phyloP scores from a whole-genome alignment of 1,140 invertebrate genomes.

The Penaeus indicus region DNA sequence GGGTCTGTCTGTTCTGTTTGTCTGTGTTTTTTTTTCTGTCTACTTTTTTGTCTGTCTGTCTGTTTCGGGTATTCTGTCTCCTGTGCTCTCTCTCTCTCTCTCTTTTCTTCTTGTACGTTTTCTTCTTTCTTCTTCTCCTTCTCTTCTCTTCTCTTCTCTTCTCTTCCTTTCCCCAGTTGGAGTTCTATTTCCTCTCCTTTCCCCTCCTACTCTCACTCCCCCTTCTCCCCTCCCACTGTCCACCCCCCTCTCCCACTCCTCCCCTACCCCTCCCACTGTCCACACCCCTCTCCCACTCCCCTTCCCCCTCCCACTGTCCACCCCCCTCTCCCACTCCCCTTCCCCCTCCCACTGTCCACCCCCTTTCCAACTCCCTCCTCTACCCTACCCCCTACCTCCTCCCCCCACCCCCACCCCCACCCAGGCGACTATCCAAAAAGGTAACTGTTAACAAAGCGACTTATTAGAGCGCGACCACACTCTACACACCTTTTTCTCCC shows the following conservation, averaged over 20 bases:
- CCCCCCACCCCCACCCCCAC: no score
- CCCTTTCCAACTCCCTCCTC: no score
- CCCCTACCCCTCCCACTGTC: no score
- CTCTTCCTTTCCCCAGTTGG: not conserved
- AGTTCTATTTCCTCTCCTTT: not conserved
- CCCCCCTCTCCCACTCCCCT: not conserved
- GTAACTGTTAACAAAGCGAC: no score
- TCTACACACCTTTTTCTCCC: no score
- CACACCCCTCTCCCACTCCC: no score
- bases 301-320: not conserved
- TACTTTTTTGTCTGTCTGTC: not conserved
- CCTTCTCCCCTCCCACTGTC: conserved; percentile 5
- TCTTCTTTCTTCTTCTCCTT: not conserved
- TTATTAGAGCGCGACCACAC: no score
- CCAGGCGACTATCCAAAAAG: no score
- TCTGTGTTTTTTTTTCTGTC: not conserved
- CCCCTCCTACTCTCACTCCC: not conserved
- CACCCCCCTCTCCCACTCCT: not conserved
- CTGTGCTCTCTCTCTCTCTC: not conserved
- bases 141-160: not conserved
- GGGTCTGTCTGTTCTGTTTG: no score
- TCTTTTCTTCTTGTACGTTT: not conserved
- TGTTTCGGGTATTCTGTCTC: not conserved
- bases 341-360: not conserved
- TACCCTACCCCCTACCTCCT: no score